Base-by-base conservation (phyloP, 2,113 vertebrate genomes). In the Calyptommatus sinebrachiatus region DNA sequence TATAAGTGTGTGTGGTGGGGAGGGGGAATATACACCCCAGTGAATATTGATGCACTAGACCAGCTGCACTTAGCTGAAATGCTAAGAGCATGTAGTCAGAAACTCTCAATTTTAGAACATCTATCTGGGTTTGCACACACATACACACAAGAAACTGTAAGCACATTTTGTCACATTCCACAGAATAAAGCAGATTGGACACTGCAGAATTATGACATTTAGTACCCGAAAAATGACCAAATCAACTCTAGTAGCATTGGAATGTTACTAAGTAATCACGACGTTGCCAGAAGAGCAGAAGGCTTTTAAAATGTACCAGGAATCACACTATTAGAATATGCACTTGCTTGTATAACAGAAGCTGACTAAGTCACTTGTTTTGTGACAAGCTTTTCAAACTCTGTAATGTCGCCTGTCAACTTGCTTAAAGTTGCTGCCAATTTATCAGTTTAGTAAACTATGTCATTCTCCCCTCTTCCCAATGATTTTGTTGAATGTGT, bases 21-120 rank as follows among this genome's bases (percentile, higher is more conserved):
- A 4, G 53, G 53, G 83, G 77, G 86, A 0, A 80, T n/a, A 78
- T 24, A 62, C 28, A 69, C 21, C 71, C 31, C 60, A 68, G 0
- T 29, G 61, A 84, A 66, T 78, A 82, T 22, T 82, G 80, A 82
- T 79, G 73, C 28, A 12, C 79, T 18, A 21, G 46, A 76, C 81
- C 71, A 88, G 69, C 31, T 75, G 24, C n/a, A 76, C 72, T 84
- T 84, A 83, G 77, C 50, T 87, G 67, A 86, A 85, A 89, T 63
- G 28, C 50, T 69, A 77, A 75, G 50, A 72, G 31, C 24, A 77
- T 60, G 68, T 50, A 74, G 70, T 81, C 71, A 8, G 60, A 65
- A 73, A 76, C 20, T 76, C 63, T 66, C 63, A 78, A 21, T 76
- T 77, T 83, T 83, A 80, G 87, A 87, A 65, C 48, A 71, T 73